A percentile compares a stretch with the other conserved stretches of the same genome.
Evolutionary conservation across 1,140 invertebrate genomes (phyloP).

Genomic region (Battus philenor): DNA sequence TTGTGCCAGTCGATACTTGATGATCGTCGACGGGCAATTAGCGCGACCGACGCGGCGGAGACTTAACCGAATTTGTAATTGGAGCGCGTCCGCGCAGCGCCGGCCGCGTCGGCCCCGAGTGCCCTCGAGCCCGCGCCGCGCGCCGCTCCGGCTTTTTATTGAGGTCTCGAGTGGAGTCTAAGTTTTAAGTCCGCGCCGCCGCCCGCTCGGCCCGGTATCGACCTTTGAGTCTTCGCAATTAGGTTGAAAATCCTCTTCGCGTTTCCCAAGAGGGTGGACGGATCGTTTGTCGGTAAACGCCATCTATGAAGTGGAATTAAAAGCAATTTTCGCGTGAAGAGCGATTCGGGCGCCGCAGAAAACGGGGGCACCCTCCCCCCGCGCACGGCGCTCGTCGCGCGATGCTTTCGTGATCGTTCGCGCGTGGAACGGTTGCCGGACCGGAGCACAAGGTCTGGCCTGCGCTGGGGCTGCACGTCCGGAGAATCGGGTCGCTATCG

Average conservation of each 20-base stretch:
- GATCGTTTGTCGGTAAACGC: slow-evolving; percentile 41
- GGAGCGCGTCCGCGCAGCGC: too few species aligned
- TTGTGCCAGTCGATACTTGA: slow-evolving; percentile 4
- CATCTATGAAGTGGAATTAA: slow-evolving; percentile 60
- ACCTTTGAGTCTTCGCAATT: slow-evolving; percentile 17
- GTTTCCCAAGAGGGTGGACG: slow-evolving; percentile 15
- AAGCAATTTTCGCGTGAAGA: slow-evolving; percentile 58
- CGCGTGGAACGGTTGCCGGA: too few species aligned
- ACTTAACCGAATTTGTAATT: too few species aligned
- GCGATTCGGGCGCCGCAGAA: slow-evolving; percentile 33
- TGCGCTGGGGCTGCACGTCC: too few species aligned
- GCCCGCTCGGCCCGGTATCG: neutral
- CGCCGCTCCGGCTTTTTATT: slow-evolving; percentile 36
- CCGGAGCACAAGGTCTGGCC: too few species aligned
- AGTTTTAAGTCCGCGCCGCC: slow-evolving; percentile 18
- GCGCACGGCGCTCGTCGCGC: too few species aligned
- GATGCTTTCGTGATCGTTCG: too few species aligned
- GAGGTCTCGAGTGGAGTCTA: slow-evolving; percentile 39
- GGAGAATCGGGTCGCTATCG: too few species aligned
- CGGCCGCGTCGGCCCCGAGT: slow-evolving; percentile 18
- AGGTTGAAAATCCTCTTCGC: slow-evolving; percentile 13
- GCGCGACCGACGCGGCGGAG: neutral
- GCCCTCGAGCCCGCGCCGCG: slow-evolving; percentile 26
- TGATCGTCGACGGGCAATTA: slow-evolving; percentile 3
- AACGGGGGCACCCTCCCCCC: too few species aligned